Evolutionary conservation across 2,888 invertebrate genomes (phyloP).

Genomic region (Drosophila kokeensis): DNA sequence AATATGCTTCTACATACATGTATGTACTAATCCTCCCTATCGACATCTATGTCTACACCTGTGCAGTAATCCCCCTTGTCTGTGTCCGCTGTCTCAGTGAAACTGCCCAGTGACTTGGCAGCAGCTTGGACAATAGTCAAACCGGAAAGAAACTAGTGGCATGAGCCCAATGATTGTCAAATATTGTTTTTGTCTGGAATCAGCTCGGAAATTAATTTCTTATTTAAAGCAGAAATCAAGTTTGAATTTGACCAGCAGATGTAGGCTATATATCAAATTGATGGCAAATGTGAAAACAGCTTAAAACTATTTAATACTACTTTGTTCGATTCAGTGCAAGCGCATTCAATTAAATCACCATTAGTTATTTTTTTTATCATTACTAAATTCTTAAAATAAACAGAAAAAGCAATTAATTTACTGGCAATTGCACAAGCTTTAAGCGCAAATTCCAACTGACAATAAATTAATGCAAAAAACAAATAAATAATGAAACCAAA

Average conservation of each 20-base stretch:
- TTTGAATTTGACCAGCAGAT: slow-evolving; percentile 3
- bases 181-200: slow-evolving; percentile 30
- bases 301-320: background rate
- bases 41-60: background rate
- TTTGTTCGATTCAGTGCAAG: background rate
- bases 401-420: background rate
- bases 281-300: background rate
- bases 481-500: slow-evolving; percentile 5
- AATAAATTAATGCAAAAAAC: slow-evolving; percentile 12
- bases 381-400: background rate
- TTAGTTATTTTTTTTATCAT: slow-evolving; percentile 7
- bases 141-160: background rate
- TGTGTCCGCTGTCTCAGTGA: background rate
- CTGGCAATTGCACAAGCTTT: background rate
- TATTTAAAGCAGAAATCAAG: slow-evolving; percentile 24
- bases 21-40: background rate
- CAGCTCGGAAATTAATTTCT: slow-evolving; percentile 33
- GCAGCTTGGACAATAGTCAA: background rate
- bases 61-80: background rate
- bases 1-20: background rate
- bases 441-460: background rate
- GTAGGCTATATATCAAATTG: background rate
- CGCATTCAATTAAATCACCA: slow-evolving; percentile 6
- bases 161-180: slow-evolving; percentile 35
- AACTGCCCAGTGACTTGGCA: background rate